Conservation (phyloP, 1,140 invertebrate species). For the Cepaea nemoralis region DNA sequence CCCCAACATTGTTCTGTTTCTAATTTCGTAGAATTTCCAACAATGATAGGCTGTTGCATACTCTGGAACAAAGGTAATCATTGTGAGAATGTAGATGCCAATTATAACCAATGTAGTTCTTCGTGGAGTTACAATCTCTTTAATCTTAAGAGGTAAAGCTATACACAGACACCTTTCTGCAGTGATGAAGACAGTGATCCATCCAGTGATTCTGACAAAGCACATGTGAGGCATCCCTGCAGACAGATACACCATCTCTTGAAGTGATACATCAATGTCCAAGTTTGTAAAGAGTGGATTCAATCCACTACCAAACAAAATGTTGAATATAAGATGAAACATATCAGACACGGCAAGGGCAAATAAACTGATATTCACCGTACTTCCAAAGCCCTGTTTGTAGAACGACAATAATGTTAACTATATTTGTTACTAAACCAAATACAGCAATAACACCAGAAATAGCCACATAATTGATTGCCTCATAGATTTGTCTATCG, state of each 20-base stretch:
- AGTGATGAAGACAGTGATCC: background rate
- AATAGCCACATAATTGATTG: too few species aligned
- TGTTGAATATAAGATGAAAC: too few species aligned
- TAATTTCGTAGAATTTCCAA: background rate
- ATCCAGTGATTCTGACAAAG: slow-evolving; percentile 1
- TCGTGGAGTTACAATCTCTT: slow-evolving; percentile 7
- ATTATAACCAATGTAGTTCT: background rate
- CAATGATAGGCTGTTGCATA: background rate
- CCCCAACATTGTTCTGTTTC: slow-evolving; percentile 11
- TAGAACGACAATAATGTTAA: too few species aligned
- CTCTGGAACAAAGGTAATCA: background rate
- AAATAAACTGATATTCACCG: too few species aligned
- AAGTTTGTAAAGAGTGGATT: background rate
- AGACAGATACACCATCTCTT: background rate
- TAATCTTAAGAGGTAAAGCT: background rate
- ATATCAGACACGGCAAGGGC: too few species aligned
- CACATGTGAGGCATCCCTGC: background rate
- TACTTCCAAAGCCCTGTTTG: too few species aligned
- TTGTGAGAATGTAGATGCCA: background rate
- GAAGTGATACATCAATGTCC: background rate
- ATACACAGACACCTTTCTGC: slow-evolving; percentile 6
- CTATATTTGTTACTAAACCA: too few species aligned
- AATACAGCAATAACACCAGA: too few species aligned
- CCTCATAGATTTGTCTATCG: too few species aligned
- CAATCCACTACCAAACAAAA: too few species aligned